Evolutionary conservation across 2,113 vertebrate species (phyloP).

Genomic region (Otis tarda): DNA sequence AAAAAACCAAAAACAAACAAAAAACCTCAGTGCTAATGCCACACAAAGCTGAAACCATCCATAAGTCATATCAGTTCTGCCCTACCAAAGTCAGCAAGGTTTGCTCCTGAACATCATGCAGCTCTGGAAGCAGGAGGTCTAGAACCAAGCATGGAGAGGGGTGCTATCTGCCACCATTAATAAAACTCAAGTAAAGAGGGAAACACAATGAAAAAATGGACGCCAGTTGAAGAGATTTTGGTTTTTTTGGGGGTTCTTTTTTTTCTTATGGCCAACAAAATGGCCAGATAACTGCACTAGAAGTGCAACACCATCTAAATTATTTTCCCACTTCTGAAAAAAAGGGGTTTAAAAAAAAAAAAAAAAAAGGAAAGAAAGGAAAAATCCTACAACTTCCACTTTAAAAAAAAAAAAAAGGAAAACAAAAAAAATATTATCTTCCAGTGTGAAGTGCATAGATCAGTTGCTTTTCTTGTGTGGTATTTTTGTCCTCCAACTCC

Average conservation of each 20-base stretch:
- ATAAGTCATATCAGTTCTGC: rapidly evolving
- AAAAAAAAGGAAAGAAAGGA: neutral
- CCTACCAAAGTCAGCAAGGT: neutral
- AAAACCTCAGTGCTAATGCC: neutral
- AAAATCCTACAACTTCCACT: neutral
- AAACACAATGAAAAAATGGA: neutral
- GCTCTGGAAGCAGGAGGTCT: neutral
- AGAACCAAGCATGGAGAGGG: neutral
- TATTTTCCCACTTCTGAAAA: neutral
- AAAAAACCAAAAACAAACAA: neutral
- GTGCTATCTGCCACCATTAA: neutral
- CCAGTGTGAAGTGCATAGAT: neutral
- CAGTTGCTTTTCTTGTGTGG: neutral
- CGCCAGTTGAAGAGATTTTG: neutral
- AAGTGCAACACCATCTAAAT: neutral
- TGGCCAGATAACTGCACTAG: neutral
- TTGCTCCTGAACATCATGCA: neutral
- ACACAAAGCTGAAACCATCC: neutral
- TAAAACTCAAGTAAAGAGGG: neutral
- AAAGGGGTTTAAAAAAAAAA: no score
- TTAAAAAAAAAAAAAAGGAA: neutral
- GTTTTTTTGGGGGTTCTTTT: neutral
- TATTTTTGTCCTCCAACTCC: neutral
- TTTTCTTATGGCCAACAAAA: neutral
- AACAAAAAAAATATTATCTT: neutral